Base-by-base conservation (phyloP, 1,140 invertebrate species). In the Asbolus verrucosus region DNA sequence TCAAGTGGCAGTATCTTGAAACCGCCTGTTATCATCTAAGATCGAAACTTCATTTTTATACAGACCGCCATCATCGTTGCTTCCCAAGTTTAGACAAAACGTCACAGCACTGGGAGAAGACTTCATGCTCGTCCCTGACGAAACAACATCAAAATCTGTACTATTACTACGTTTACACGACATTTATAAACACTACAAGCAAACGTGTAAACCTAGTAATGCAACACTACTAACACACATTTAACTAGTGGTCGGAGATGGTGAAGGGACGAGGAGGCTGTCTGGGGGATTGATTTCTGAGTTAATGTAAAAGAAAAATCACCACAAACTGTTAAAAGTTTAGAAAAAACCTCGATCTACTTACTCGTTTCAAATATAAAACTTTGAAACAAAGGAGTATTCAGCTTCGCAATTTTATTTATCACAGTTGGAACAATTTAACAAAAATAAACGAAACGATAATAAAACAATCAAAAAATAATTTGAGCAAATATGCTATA, bases 51-150 rank as follows among this genome's bases (percentile, higher is more conserved):
- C 14, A 4, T 2, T n/a, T 54, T 54, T 74, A 78, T 80, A 80
- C 78, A 78, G 78, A 80, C 78, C 78, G 71, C 76, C 70, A 73
- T 61, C 71, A 73, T 67, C 72, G 67, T 76, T 65, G 74, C 66
- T 75, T 69, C 78, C 77, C 72, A 74, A 74, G 67, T 76, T 71
- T 59, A 75, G 74, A 71, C 74, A 75, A 75, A 79, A 76, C 71
- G 73, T 76, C 73, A 77, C 78, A 71, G 78, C 77, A 77, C 76
- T 78, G 62, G 79, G 70, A 67, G 79, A 79, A 71, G 76, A 76
- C 78, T 78, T 78, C 77, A 81, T 79, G 78, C 78, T 75, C 70
- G 71, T 70, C 72, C 78, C 78, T 79, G 71, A 76, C 67, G 69
- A 75, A 77, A 77, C 60, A 77, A 77, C 69, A 74, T 67, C 65